These are phyloP conservation scores for Acrocephalus scirpaceus DNA, from an alignment of 2,797 vertebrate species.

Conservation along the genomic window DNA sequence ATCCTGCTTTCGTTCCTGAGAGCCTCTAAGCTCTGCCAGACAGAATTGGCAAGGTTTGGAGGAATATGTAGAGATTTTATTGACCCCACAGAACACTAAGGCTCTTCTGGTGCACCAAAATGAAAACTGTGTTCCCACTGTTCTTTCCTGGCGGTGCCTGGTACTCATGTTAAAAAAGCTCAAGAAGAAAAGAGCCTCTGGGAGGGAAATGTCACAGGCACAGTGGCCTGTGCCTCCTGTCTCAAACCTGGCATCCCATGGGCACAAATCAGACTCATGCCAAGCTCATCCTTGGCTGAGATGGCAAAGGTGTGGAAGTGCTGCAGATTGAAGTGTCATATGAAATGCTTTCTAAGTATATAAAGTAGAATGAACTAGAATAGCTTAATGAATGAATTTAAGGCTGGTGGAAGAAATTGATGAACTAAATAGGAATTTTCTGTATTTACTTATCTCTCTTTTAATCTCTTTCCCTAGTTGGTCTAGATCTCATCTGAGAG, in stretches of 20 bases:
- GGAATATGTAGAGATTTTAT: not conserved
- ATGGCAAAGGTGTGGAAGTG: not conserved
- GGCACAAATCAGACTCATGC: not conserved
- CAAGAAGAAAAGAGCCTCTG: not conserved
- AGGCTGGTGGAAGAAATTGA: not conserved
- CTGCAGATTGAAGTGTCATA: not conserved
- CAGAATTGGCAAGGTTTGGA: not conserved
- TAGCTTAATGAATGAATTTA: not conserved
- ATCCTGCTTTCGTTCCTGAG: not conserved
- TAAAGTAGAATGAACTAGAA: not conserved
- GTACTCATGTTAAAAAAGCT: not conserved
- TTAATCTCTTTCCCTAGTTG: constrained; percentile 6
- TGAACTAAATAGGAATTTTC: not conserved
- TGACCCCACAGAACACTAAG: not conserved
- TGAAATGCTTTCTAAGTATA: not conserved
- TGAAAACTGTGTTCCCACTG: not conserved
- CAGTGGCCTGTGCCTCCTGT: not conserved
- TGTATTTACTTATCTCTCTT: constrained; percentile 22
- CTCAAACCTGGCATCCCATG: not conserved
- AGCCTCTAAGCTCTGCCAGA: not conserved
- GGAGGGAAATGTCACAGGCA: not conserved
- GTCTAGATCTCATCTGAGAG: constrained; percentile 7
- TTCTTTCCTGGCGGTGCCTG: not conserved
- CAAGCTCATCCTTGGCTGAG: not conserved
- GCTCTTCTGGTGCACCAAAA: not conserved